phyloP scores from a whole-genome alignment of 2,797 vertebrate genomes.

The Eurystomus glaucurus region DNA sequence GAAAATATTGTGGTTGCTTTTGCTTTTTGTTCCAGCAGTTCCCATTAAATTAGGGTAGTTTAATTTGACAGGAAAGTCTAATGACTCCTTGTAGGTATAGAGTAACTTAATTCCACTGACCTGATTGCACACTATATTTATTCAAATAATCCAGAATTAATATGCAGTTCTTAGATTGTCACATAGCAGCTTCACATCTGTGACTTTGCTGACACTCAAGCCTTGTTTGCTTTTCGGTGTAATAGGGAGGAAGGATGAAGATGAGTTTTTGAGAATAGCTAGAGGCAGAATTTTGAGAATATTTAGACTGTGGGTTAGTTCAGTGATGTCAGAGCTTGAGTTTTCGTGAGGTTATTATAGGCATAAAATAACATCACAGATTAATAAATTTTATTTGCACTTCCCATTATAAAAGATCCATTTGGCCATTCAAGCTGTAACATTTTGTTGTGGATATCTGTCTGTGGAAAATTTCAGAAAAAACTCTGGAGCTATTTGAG shows the following conservation, averaged over 20 bases:
- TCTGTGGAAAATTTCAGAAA: not conserved
- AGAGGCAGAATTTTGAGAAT: not conserved
- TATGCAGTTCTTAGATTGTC: not conserved
- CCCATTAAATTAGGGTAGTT: not conserved
- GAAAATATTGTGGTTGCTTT: not conserved
- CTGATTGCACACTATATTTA: not conserved
- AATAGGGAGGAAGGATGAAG: not conserved
- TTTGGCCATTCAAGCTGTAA: not conserved
- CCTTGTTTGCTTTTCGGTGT: not conserved
- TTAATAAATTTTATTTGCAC: not conserved
- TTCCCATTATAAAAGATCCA: not conserved
- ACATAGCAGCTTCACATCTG: not conserved
- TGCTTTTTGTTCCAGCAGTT: conserved; percentile 21
- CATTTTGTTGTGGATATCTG: not conserved
- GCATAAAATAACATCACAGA: not conserved
- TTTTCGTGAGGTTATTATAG: not conserved
- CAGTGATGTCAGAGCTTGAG: not conserved
- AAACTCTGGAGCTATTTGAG: not conserved
- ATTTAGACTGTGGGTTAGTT: not conserved
- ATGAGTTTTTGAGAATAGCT: not conserved
- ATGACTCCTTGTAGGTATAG: not conserved
- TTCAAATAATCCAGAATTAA: not conserved
- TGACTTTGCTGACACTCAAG: not conserved
- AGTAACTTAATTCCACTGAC: not conserved
- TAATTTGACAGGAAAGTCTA: not conserved